These are phyloP conservation scores for Potorous gilbertii DNA, from an alignment of 2,797 vertebrate species.

Conservation along the genomic window DNA sequence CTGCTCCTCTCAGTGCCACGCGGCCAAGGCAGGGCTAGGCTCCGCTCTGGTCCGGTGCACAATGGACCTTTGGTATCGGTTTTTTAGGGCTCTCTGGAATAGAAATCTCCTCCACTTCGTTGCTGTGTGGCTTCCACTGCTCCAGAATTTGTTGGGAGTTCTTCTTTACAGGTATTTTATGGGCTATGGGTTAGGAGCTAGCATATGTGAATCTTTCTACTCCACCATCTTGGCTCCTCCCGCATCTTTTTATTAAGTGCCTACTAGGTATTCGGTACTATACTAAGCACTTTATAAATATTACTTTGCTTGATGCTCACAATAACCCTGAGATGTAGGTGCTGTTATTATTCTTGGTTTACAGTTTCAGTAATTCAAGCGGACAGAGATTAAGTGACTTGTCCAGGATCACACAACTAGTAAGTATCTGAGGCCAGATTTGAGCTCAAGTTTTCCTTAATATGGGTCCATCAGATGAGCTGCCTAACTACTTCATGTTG, in stretches of 20 bases:
- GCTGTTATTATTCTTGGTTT: not conserved
- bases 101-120: no score
- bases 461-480: not conserved
- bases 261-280: not conserved
- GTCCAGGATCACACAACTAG: not conserved
- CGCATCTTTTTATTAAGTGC: not conserved
- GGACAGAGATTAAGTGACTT: not conserved
- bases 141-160: no score
- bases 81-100: no score
- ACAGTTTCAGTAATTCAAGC: not conserved
- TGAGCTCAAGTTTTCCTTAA: not conserved
- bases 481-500: not conserved
- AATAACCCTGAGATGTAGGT: not conserved
- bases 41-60: no score
- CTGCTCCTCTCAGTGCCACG: no score
- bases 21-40: no score
- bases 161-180: no score
- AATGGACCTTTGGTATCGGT: no score
- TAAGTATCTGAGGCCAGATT: not conserved
- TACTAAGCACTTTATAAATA: not conserved
- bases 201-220: no score
- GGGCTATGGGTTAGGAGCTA: no score
- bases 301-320: not conserved
- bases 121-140: no score
- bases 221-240: no score